These are phyloP conservation scores for Galagoides demidoff DNA, from an alignment of 2,797 vertebrate genomes.

Conservation along the genomic window DNA sequence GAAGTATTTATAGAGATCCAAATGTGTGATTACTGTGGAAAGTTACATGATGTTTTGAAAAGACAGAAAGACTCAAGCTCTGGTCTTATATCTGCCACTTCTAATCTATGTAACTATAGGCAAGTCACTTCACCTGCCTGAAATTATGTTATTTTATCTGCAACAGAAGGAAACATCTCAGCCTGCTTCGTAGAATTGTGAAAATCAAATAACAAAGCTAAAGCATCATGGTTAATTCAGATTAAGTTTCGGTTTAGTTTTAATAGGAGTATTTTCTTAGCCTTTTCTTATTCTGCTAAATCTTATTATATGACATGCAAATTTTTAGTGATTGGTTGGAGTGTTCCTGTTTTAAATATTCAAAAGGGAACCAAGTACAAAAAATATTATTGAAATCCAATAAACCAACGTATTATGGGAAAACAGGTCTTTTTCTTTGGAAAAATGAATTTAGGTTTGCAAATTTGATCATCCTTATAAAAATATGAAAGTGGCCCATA, in stretches of 20 bases:
- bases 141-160: background rate
- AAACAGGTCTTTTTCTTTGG: slow-evolving; percentile 1
- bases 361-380: background rate
- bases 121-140: background rate
- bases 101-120: background rate
- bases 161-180: background rate
- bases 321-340: background rate
- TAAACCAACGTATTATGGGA: background rate
- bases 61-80: background rate
- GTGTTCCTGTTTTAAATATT: too few relatives aligned
- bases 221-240: background rate
- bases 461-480: slow-evolving; percentile 5
- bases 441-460: background rate
- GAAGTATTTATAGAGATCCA: background rate
- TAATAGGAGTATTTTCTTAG: background rate
- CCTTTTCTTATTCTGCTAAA: background rate
- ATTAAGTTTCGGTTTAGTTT: background rate
- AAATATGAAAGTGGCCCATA: background rate
- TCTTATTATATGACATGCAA: background rate
- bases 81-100: background rate
- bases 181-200: background rate
- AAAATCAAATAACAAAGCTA: slow-evolving; percentile 44
- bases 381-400: slow-evolving; percentile 44
- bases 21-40: background rate
- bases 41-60: background rate